Evolutionary conservation across 2,797 vertebrate genomes (phyloP).

Genomic region (Squalus acanthias): DNA sequence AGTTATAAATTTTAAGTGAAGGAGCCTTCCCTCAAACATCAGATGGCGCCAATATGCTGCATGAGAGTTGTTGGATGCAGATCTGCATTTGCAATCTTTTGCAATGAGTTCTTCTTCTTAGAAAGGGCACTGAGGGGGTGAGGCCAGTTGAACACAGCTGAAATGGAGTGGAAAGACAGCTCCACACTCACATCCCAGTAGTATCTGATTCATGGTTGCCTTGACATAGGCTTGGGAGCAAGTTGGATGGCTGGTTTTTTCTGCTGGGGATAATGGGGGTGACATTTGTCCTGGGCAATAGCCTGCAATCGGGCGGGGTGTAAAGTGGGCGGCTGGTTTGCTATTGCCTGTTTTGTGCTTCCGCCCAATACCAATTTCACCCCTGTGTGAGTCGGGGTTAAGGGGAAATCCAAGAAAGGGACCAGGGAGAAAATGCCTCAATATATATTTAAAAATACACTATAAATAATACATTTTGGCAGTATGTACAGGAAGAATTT

Average conservation of each 20-base stretch:
- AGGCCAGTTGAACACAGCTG: not conserved
- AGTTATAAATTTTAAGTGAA: not conserved
- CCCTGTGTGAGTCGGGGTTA: not conserved
- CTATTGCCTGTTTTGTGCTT: not conserved
- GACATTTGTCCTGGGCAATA: too few species aligned
- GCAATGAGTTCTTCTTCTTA: not conserved
- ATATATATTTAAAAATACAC: not conserved
- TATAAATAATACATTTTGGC: not conserved
- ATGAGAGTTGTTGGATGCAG: not conserved
- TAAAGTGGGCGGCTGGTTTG: not conserved
- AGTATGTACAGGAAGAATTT: not conserved
- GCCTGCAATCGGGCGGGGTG: not conserved
- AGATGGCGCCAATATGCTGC: not conserved
- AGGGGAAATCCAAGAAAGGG: too few species aligned
- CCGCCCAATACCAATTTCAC: not conserved
- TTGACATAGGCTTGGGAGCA: not conserved
- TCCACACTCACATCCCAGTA: not conserved
- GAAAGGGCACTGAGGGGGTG: not conserved
- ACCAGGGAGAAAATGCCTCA: not conserved
- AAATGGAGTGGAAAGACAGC: not conserved
- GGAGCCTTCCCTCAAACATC: not conserved
- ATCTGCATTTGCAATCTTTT: not conserved
- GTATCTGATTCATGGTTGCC: not conserved
- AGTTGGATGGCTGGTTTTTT: not conserved
- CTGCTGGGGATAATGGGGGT: not conserved